Base-by-base conservation (phyloP, 1,140 invertebrate genomes). In the Lepidurus apus region DNA sequence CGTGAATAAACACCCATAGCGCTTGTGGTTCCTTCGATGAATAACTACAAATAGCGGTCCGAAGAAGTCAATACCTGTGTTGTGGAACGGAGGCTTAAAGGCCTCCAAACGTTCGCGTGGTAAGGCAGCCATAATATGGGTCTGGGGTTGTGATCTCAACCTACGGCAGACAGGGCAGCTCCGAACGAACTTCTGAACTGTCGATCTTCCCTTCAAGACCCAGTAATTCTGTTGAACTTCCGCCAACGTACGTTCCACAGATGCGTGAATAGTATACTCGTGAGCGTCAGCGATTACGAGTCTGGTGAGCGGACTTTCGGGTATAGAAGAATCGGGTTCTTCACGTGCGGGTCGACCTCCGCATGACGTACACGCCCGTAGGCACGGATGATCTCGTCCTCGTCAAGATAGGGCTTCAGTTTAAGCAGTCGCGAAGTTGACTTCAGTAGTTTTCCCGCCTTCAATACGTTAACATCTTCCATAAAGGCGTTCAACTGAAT, bases 1-100 rank as follows among this genome's bases (percentile, higher is more conserved):
- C 1, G 81, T 83, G 53, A 84, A 83, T 13, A 84, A 21, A 5
- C 78, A 79, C 10, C 83, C 81, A 47, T 81, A 84, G 5, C 79
- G 74, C 78, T 84, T 84, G 75, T 79, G 79, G 42, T 53, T 53
- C 47, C 73, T 43, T 74, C 81, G 73, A 77, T 76, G 73, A 2
- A 81, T 74, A 17, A 75, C 80, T 0, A 83, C 80, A 17, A 77
- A 43, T 17, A 81, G 9, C 7, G 80, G 80, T 7, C 79, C 79
- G 73, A 81, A 81, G 73, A 74, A 79, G 65, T 80, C 80, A 21
- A 80, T 9, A 7, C 80, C 80, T n/a, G 73, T 80, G 34, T 80
- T 43, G 43, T 45, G 77, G 42, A 80, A 80, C 13, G 76, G 26
- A 7, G 44, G 76, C 3, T 43, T 47, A 44, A 42, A 42, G 1